A percentile compares a stretch with the other conserved stretches of the same genome.
Conservation (phyloP, 2,888 invertebrate species). For the Heteromurus nitidus region DNA sequence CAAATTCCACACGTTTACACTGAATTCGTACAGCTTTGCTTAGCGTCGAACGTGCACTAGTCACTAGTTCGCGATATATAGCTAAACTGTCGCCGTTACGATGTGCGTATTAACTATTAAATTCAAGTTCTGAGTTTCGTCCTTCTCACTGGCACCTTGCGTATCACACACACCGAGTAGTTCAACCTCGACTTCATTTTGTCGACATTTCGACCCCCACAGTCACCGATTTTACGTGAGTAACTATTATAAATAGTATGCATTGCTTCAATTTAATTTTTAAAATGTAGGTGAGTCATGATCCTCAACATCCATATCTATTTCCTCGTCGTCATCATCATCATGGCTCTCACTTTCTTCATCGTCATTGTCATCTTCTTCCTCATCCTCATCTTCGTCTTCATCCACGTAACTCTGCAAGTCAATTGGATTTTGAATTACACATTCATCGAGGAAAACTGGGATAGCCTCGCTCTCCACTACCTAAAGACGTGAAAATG, state of each 20-base stretch:
- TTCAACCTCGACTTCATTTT: too few species aligned
- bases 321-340: constrained; percentile 63
- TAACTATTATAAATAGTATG: background rate
- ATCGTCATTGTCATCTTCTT: constrained; percentile 69
- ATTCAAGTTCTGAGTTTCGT: too few species aligned
- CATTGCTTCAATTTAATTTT: background rate
- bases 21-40: too few species aligned
- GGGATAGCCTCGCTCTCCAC: constrained; percentile 40
- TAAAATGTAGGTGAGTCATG: constrained; percentile 63
- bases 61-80: too few species aligned
- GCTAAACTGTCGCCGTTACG: too few species aligned
- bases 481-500: constrained; percentile 48
- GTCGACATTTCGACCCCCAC: too few species aligned
- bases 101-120: too few species aligned
- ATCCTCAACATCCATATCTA: constrained; percentile 65
- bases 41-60: too few species aligned
- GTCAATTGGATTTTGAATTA: constrained; percentile 56
- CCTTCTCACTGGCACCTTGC: too few species aligned
- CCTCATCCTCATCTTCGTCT: constrained; percentile 71
- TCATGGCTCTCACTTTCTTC: constrained; percentile 69
- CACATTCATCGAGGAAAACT: constrained; percentile 42
- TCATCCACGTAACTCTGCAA: constrained; percentile 70
- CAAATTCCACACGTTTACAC: too few species aligned
- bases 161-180: too few species aligned
- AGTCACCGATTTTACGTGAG: too few species aligned